These are phyloP conservation scores for Sciurus niger DNA, from an alignment of 2,113 vertebrate genomes.

Conservation along the genomic window DNA sequence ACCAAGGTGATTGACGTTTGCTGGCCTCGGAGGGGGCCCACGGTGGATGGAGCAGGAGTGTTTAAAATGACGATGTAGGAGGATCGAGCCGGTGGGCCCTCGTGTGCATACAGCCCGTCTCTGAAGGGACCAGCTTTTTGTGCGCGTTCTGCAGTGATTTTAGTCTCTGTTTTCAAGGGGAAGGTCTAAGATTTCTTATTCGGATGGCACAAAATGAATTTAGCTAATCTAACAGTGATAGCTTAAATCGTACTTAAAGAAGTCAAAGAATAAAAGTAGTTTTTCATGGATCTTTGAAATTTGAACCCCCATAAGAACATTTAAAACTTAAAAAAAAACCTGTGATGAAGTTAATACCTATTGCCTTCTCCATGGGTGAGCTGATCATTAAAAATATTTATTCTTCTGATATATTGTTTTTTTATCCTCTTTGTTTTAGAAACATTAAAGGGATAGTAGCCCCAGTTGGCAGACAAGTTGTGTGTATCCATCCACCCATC, in stretches of 20 bases:
- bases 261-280: not conserved
- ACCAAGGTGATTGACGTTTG: constrained; percentile 88
- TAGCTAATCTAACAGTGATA: not conserved
- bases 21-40: not conserved
- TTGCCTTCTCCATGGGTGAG: not conserved
- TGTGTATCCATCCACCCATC: not conserved
- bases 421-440: constrained; percentile 45
- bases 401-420: not conserved
- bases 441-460: not conserved
- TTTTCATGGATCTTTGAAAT: constrained; percentile 1
- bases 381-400: constrained; percentile 1
- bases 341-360: not conserved
- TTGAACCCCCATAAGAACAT: not conserved
- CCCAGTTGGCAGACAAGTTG: not conserved
- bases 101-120: not conserved
- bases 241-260: not conserved
- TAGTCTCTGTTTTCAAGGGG: not conserved
- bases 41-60: not conserved
- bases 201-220: not conserved
- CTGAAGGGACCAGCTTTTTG: not conserved
- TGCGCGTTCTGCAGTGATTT: not conserved
- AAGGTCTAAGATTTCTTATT: not conserved
- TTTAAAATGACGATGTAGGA: not conserved
- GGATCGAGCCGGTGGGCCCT: not conserved
- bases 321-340: constrained; percentile 13